phyloP scores from a whole-genome alignment of 1,140 invertebrate genomes.

The Chelonus insularis region DNA sequence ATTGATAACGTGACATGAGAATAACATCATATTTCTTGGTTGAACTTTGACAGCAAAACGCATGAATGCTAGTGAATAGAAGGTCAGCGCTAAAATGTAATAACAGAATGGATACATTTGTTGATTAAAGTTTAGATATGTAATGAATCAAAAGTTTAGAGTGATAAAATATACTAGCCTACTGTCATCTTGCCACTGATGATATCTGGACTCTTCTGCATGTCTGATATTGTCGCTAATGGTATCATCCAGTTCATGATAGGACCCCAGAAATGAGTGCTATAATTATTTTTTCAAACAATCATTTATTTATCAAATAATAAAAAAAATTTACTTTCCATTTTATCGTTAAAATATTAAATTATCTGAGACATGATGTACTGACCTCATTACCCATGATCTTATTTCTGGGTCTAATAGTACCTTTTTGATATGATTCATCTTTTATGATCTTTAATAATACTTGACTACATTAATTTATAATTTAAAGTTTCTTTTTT shows the following conservation, averaged over 20 bases:
- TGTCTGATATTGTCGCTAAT: constrained; percentile 89
- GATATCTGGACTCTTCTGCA: constrained; percentile 87
- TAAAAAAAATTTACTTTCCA: background rate
- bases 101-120: constrained; percentile 11
- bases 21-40: constrained; percentile 89
- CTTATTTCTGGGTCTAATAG: constrained; percentile 35
- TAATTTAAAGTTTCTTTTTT: no score
- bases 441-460: no score
- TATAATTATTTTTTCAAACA: constrained; percentile 46
- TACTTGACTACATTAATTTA: no score
- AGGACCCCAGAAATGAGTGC: constrained; percentile 92
- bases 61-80: constrained; percentile 93
- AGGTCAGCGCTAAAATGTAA: constrained; percentile 74
- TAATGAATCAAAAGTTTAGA: background rate
- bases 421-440: constrained; percentile 25
- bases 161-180: constrained; percentile 64
- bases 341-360: no score
- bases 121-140: background rate
- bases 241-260: constrained; percentile 98
- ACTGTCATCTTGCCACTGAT: constrained; percentile 98
- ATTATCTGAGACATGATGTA: no score
- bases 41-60: constrained; percentile 92
- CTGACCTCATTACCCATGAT: constrained; percentile 36
- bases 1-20: constrained; percentile 94
- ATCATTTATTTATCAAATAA: constrained; percentile 30